These are phyloP conservation scores for Tricholauxania praeusta DNA, from an alignment of 2,888 invertebrate genomes.

Conservation along the genomic window DNA sequence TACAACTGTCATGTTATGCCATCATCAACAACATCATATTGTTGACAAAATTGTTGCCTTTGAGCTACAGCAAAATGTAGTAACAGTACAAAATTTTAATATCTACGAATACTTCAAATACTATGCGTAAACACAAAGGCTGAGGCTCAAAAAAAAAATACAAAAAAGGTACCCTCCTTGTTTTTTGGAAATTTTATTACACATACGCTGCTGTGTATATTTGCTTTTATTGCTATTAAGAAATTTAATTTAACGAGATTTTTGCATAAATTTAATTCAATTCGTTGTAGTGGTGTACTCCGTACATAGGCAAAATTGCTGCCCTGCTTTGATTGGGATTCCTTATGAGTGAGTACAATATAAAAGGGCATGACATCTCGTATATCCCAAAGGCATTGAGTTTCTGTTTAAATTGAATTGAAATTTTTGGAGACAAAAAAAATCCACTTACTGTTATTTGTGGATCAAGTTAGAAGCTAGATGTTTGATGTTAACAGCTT, in stretches of 20 bases:
- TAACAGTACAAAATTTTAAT: no score
- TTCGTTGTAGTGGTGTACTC: background rate
- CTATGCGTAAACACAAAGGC: background rate
- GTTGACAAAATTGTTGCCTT: conserved; percentile 1
- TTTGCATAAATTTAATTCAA: conserved; percentile 24
- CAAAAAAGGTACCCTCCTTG: background rate
- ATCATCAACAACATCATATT: conserved; percentile 4
- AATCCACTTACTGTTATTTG: no score
- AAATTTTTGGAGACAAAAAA: no score
- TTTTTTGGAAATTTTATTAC: conserved; percentile 13
- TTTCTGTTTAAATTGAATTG: no score
- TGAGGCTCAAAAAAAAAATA: background rate
- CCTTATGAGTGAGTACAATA: no score
- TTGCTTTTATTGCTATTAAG: conserved; percentile 17
- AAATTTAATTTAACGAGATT: conserved; percentile 35
- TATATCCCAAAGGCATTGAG: no score
- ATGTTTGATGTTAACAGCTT: no score
- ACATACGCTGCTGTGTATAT: conserved; percentile 8
- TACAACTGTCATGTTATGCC: conserved; percentile 12
- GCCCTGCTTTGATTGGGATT: no score
- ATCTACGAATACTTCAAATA: background rate
- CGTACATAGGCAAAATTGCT: background rate
- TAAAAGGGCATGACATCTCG: no score
- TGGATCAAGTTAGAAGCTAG: no score
- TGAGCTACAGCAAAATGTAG: background rate